Conservation (phyloP, 1,140 invertebrate species). For the Papilio polyxenes region DNA sequence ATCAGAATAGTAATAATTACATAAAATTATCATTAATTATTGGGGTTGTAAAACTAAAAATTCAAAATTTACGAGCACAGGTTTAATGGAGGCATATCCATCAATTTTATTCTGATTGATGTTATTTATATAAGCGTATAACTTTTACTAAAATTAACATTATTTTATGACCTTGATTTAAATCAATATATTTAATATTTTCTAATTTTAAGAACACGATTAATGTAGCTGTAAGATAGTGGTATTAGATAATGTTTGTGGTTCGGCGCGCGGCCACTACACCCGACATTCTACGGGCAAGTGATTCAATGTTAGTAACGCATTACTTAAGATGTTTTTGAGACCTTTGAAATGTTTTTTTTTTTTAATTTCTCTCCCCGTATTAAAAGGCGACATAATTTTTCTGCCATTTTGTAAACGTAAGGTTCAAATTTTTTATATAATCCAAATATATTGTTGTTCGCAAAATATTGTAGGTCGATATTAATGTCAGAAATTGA, state of each 20-base stretch:
- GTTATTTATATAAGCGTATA: no score
- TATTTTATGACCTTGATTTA: not conserved
- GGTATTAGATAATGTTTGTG: conserved; percentile 51
- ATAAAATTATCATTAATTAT: no score
- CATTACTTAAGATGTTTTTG: conserved; percentile 45
- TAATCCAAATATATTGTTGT: conserved; percentile 65
- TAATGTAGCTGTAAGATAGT: conserved; percentile 63
- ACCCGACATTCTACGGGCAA: conserved; percentile 25
- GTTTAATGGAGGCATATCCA: no score
- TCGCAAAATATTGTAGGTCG: conserved; percentile 58
- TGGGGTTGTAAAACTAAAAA: no score
- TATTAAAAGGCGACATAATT: conserved; percentile 39
- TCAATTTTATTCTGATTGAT: not conserved
- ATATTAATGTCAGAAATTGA: conserved; percentile 58
- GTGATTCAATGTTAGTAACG: conserved; percentile 16
- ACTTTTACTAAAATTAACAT: no score
- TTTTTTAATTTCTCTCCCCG: conserved; percentile 40
- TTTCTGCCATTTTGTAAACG: conserved; percentile 57
- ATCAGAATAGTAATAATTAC: no score
- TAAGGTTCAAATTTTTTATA: conserved; percentile 69
- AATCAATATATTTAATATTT: not conserved
- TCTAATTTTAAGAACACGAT: not conserved
- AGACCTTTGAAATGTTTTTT: conserved; percentile 49
- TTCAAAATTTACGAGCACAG: no score
- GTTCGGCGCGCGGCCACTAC: not conserved